Percentiles rank a stretch among this genome's conserved stretches.
Evolutionary conservation across 2,888 invertebrate species (phyloP).

Genomic region (Eristalis intricaria): DNA sequence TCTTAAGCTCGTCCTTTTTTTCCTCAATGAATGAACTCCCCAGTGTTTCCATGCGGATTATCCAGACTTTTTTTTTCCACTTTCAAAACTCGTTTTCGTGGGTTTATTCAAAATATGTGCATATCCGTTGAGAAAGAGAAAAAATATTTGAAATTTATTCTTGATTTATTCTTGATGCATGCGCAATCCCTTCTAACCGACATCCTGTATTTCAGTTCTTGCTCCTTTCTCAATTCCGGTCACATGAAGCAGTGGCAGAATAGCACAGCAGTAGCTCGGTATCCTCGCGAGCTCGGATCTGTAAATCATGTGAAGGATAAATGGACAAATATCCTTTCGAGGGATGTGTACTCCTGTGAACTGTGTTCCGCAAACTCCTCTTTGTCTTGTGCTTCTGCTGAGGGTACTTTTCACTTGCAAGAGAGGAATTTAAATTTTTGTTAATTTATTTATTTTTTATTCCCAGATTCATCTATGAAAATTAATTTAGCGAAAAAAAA

Average conservation of each 20-base stretch:
- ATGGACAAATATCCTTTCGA: constrained; percentile 69
- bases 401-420: not conserved
- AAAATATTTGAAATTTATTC: constrained; percentile 58
- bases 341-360: constrained; percentile 47
- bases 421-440: constrained; percentile 18
- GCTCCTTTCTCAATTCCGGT: constrained; percentile 22
- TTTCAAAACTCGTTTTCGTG: not conserved
- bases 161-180: constrained; percentile 56
- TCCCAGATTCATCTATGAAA: constrained; percentile 25
- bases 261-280: not conserved
- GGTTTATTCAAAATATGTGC: constrained; percentile 55
- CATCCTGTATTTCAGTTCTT: constrained; percentile 51
- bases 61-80: constrained; percentile 31
- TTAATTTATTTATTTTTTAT: constrained; percentile 36
- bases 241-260: constrained; percentile 10
- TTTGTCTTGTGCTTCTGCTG: not conserved
- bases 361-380: not conserved
- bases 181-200: constrained; percentile 52
- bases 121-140: constrained; percentile 60
- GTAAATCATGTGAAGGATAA: constrained; percentile 70
- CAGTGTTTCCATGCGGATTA: constrained; percentile 54
- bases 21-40: constrained; percentile 43
- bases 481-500: constrained; percentile 20
- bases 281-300: constrained; percentile 15
- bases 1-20: not conserved